Evolutionary conservation across 30 jellyfish, hydroid and myxozoan species (phyloP).

Genomic region (Pelagia noctiluca): DNA sequence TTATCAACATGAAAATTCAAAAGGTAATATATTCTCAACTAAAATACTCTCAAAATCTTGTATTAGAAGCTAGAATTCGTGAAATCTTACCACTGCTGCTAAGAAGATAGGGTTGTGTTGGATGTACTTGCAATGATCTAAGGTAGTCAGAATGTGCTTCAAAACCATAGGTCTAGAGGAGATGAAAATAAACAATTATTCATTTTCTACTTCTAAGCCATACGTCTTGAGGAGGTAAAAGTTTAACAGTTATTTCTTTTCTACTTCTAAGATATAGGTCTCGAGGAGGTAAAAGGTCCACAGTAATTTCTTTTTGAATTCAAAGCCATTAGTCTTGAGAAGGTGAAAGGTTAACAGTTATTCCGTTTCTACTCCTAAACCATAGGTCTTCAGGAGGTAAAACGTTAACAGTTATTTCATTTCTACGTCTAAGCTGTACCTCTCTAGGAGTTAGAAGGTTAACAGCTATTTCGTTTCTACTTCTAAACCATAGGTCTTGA

Average conservation of each 20-base stretch:
- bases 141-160: slow-evolving; percentile 99
- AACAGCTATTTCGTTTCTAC: too few species aligned
- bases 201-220: not conserved
- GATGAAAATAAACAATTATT: not conserved
- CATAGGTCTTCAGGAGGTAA: too few species aligned
- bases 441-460: too few species aligned
- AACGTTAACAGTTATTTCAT: too few species aligned
- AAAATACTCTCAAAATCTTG: not conserved
- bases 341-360: too few species aligned
- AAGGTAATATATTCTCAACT: not conserved
- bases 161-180: slow-evolving; percentile 89
- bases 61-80: not conserved
- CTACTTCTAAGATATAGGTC: too few species aligned
- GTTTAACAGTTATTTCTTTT: too few species aligned
- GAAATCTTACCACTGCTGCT: slow-evolving; percentile 92
- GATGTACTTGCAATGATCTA: slow-evolving; percentile 98
- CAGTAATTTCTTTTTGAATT: not conserved
- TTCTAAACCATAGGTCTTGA: too few species aligned
- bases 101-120: slow-evolving; percentile 91
- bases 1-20: not conserved
- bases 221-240: too few species aligned
- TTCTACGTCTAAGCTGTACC: too few species aligned
- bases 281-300: not conserved
- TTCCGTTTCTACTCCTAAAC: too few species aligned
- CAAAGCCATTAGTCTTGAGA: too few species aligned